Base-by-base conservation (phyloP, 2,113 vertebrate genomes). In the Ciconia maguari region DNA sequence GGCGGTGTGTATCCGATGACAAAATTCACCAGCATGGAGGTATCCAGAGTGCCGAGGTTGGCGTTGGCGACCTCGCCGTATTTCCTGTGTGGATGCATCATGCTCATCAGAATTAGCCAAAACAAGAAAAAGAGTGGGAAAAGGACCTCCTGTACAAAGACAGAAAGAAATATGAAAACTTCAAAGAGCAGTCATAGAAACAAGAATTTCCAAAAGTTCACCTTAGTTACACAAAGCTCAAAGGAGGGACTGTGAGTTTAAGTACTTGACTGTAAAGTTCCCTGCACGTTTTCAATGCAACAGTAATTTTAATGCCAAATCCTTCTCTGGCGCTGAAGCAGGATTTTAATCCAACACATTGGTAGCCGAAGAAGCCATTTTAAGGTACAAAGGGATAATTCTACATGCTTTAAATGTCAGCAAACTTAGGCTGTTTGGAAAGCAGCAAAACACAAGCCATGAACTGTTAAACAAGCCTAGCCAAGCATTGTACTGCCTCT, bases 61-160 rank as follows among this genome's bases (percentile, higher is more conserved):
- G 75, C 65, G 88, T 98, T 97, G 83, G 95, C 34, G 6, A 97
- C 93, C 83, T 97, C 98, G 3, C 85, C 96, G 0, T 98, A 98
- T 10, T 89, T 96, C 93, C 98, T 97, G 90, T 98, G 98, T 4
- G 98, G 98, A 68, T 98, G 98, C 97, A 98, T 97, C 98, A 98
- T 97, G 94, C 98, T 98, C 96, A 98, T 98, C 91, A 98, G 92
- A 79, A 98, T 98, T 41, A 98, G 96, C 97, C 98, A 98, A 79
- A 98, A 98, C 27, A 98, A 95, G 97, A 98, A 98, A 57, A 98
- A 98, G 14, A 98, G 89, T 0, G 98, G 98, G 90, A 98, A 98
- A 88, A 98, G 95, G 83, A 98, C 92, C 94, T 98, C 98, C 98
- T 98, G 90, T 0, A 58, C 46, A 30, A 87, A 54, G 26, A 58